Percentiles rank a stretch among this genome's conserved stretches.
These are phyloP conservation scores for Mustela nigripes DNA, from an alignment of 2,113 vertebrate genomes.

Conservation along the genomic window DNA sequence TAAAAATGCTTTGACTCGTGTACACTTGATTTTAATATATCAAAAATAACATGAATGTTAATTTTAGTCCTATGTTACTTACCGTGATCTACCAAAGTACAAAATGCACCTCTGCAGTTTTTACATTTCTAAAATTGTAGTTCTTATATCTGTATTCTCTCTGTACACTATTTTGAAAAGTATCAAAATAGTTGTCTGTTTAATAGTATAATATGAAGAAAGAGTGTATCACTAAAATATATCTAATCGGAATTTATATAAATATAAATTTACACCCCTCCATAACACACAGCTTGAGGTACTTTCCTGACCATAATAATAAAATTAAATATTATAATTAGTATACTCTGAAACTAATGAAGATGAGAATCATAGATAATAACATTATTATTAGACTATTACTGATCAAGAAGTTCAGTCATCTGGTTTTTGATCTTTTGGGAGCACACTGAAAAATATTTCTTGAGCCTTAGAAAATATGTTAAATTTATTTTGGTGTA, in stretches of 20 bases:
- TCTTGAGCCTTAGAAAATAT: background rate
- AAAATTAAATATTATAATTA: slow-evolving; percentile 22
- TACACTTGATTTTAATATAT: background rate
- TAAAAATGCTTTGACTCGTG: background rate
- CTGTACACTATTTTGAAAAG: background rate
- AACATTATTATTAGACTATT: background rate
- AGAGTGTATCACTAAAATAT: background rate
- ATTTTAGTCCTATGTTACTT: background rate
- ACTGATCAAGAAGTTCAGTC: background rate
- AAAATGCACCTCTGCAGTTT: background rate
- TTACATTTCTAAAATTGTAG: background rate
- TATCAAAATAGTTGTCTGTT: background rate
- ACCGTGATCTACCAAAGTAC: background rate
- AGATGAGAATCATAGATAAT: background rate
- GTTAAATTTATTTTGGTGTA: background rate
- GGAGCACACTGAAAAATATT: slow-evolving; percentile 34
- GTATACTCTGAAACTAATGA: background rate
- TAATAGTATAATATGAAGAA: background rate
- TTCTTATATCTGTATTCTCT: background rate
- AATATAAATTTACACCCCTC: background rate
- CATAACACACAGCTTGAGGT: background rate
- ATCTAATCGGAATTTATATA: slow-evolving; percentile 2
- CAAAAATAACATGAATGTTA: background rate
- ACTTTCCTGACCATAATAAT: background rate
- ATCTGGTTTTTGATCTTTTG: background rate